Evolutionary conservation across 2,113 vertebrate genomes (phyloP), one percentile per base, ranked within the genome.

Genomic region (Grammomys surdaster): DNA sequence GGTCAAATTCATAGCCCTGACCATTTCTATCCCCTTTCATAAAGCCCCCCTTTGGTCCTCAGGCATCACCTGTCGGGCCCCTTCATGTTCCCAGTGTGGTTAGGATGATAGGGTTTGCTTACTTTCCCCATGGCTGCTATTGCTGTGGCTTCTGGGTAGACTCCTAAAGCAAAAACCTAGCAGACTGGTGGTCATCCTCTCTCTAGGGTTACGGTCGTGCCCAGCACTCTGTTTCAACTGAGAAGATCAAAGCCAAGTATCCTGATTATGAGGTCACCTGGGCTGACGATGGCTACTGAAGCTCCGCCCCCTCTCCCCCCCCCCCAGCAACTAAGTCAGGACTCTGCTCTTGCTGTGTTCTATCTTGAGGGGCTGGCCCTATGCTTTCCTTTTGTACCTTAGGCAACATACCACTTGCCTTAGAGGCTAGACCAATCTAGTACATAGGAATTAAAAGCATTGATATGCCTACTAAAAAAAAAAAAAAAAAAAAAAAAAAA

Each of bases 241-340:
- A 99, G 98, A 99, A 99, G 96, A 98, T 99, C 98, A 99, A 99
- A 97, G 97, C 97, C 1, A 77, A 94, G 60, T 99, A 99, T 90
- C 99, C 99, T 0, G 98, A 99, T 97, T 99, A 99, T 1, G 98
- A 99, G 95, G 98, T 99, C 97, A 99, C 99, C 69, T 99, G 99
- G 99, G 98, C 98, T 0, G 99, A 99, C 0, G 99, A 99, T 60
- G 99, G 99, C 88, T 99, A 99, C 97, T 99, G 98, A 99, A 1
- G 6, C 80, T 48, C 22, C 4, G 46, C 48, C 31, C n/a, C 7
- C 9, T 9, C 51, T 1, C 51, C 10, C 51, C 9, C 51, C 10
- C 1, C 51, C 1, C 3, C 0, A 0, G 1, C 54, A 1, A 0
- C 78, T 33, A 31, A 0, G 11, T 36, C 14, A 26, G 88, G 70